phyloP scores from a whole-genome alignment of 2,797 vertebrate species.

The Psittacula derbiana region DNA sequence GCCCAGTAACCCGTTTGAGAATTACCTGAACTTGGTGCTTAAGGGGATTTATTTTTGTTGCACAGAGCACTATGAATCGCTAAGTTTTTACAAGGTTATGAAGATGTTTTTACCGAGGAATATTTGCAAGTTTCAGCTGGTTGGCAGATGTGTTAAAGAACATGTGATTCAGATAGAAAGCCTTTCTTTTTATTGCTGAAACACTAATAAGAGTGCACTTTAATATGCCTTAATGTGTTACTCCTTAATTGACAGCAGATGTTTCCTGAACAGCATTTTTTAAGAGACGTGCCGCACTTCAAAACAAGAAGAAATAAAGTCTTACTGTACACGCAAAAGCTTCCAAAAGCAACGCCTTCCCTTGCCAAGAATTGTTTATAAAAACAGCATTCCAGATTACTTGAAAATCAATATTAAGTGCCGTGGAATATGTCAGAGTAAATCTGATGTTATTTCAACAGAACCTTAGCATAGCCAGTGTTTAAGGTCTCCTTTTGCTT shows the following conservation, averaged over 20 bases:
- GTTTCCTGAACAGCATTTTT: constrained; percentile 61
- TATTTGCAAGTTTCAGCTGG: constrained; percentile 56
- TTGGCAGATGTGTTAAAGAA: constrained; percentile 62
- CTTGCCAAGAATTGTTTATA: constrained; percentile 70
- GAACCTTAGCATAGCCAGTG: neutral
- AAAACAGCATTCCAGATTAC: constrained; percentile 63
- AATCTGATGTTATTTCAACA: constrained; percentile 39
- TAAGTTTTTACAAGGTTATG: constrained; percentile 20
- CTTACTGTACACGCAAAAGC: constrained; percentile 44
- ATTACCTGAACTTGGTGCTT: neutral
- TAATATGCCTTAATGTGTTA: constrained; percentile 73
- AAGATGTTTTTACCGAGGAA: constrained; percentile 56
- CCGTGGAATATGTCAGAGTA: constrained; percentile 43
- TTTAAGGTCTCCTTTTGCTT: neutral
- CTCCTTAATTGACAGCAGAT: constrained; percentile 74
- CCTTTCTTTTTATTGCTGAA: constrained; percentile 68
- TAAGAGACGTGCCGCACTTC: constrained; percentile 47
- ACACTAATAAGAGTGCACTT: constrained; percentile 71
- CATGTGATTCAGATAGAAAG: constrained; percentile 66
- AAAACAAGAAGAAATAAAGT: constrained; percentile 65
- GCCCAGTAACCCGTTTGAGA: neutral
- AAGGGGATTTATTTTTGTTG: neutral
- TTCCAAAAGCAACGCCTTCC: constrained; percentile 62
- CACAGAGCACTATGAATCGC: neutral
- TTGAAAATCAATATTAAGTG: constrained; percentile 66